Conservation (phyloP, 2,113 vertebrate genomes). For the Triplophysa dalaica region DNA sequence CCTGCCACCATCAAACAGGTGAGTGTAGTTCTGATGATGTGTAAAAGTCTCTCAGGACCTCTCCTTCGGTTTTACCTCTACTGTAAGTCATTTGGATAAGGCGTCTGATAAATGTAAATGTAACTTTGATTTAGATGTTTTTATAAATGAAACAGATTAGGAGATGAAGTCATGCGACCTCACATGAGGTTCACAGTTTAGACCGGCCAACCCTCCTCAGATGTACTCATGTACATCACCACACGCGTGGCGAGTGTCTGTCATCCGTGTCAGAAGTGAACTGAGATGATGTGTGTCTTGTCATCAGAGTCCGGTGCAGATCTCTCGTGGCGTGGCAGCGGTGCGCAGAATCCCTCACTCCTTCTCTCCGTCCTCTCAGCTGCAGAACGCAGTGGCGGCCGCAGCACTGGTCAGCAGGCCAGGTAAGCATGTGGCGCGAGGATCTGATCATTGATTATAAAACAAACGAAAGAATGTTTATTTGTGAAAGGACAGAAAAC, state of each 20-base stretch:
- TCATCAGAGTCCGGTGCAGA: slow-evolving; percentile 80
- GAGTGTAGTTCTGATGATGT: too few relatives aligned
- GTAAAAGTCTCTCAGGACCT: too few relatives aligned
- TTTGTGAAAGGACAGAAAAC: slow-evolving; percentile 26
- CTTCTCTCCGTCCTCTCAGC: slow-evolving; percentile 91
- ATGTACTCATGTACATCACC: too few relatives aligned
- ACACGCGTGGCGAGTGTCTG: too few relatives aligned
- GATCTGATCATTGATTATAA: slow-evolving; percentile 58
- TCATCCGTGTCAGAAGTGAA: not conserved
- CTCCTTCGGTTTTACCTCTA: too few relatives aligned
- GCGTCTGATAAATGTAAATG: too few relatives aligned
- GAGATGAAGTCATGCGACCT: too few relatives aligned
- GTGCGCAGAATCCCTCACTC: slow-evolving; percentile 78
- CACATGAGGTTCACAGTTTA: too few relatives aligned
- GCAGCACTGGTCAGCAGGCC: slow-evolving; percentile 84
- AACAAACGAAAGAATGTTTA: not conserved
- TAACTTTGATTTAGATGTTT: too few relatives aligned
- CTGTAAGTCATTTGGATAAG: too few relatives aligned
- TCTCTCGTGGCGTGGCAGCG: slow-evolving; percentile 80
- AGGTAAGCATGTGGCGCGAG: slow-evolving; percentile 81
- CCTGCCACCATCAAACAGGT: slow-evolving; percentile 88
- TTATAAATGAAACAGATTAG: too few relatives aligned
- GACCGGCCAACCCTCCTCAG: too few relatives aligned
- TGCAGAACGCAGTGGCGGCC: slow-evolving; percentile 84
- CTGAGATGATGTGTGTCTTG: not conserved